Conservation (phyloP, 2,888 invertebrate species). For the Cheiracanthium punctorium region DNA sequence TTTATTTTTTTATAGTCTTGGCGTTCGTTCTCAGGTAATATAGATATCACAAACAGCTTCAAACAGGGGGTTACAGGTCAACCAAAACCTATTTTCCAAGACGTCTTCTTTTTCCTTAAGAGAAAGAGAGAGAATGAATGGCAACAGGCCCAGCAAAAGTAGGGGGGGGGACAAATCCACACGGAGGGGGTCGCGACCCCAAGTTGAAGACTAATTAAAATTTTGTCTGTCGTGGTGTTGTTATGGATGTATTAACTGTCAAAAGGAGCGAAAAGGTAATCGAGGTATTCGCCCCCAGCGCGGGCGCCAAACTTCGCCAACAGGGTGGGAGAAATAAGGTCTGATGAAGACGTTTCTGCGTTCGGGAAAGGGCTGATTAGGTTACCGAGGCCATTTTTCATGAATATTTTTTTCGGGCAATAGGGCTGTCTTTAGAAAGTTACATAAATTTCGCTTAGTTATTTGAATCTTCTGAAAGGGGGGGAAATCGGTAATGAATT, state of each 20-base stretch:
- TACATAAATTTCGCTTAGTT: too few species aligned
- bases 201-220: conserved; percentile 60
- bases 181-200: conserved; percentile 40
- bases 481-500: too few species aligned
- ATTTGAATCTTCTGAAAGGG: too few species aligned
- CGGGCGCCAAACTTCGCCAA: neutral
- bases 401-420: too few species aligned
- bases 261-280: conserved; percentile 21
- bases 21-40: conserved; percentile 51
- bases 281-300: neutral
- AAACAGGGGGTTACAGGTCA: conserved; percentile 46
- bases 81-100: conserved; percentile 63
- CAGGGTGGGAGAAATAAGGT: neutral
- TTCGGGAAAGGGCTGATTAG: too few species aligned
- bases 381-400: too few species aligned
- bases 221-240: conserved; percentile 52
- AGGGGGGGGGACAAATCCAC: neutral
- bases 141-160: neutral
- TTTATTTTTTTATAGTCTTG: conserved; percentile 45
- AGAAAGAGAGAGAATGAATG: conserved; percentile 45
- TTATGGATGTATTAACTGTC: conserved; percentile 62
- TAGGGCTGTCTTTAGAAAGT: too few species aligned
- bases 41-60: conserved; percentile 61
- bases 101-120: conserved; percentile 48
- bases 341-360: too few species aligned